A percentile compares a stretch with the other conserved stretches of the same genome.
These are phyloP conservation scores for Pseudotriccus pelzelni DNA, from an alignment of 2,797 vertebrate genomes.

Conservation along the genomic window DNA sequence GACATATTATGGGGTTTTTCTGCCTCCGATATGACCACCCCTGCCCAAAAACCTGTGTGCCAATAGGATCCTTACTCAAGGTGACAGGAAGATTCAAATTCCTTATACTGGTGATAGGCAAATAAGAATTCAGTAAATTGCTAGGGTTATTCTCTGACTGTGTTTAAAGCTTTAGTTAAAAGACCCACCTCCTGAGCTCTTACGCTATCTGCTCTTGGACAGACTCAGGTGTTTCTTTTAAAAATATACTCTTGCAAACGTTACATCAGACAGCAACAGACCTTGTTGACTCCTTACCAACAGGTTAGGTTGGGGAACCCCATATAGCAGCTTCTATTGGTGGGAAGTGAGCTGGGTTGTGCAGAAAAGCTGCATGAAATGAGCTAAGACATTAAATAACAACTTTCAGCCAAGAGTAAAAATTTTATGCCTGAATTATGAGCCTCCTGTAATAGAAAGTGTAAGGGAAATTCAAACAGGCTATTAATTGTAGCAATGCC, in stretches of 20 bases:
- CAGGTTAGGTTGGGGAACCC: not conserved
- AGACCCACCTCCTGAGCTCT: not conserved
- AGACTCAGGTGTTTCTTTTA: not conserved
- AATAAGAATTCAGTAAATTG: not conserved
- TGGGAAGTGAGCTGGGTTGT: not conserved
- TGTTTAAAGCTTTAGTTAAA: not conserved
- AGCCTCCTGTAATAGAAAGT: constrained; percentile 60
- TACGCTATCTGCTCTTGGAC: not conserved
- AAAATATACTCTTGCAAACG: not conserved
- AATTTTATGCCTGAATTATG: constrained; percentile 61
- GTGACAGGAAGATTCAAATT: not conserved
- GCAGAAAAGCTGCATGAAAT: not conserved
- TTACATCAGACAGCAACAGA: not conserved
- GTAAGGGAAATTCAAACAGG: constrained; percentile 69
- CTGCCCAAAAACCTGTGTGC: not conserved
- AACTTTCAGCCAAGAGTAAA: constrained; percentile 54
- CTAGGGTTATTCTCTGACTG: not conserved
- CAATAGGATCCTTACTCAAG: not conserved
- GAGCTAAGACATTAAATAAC: constrained; percentile 51
- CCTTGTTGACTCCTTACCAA: not conserved
- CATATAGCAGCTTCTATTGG: not conserved
- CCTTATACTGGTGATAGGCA: not conserved
- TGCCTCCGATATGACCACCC: not conserved
- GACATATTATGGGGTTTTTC: not conserved
- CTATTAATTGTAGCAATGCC: constrained; percentile 67